A percentile compares a stretch with the other conserved stretches of the same genome.
These are phyloP conservation scores for Eonycteris spelaea DNA, from an alignment of 2,113 vertebrate genomes.

Conservation along the genomic window DNA sequence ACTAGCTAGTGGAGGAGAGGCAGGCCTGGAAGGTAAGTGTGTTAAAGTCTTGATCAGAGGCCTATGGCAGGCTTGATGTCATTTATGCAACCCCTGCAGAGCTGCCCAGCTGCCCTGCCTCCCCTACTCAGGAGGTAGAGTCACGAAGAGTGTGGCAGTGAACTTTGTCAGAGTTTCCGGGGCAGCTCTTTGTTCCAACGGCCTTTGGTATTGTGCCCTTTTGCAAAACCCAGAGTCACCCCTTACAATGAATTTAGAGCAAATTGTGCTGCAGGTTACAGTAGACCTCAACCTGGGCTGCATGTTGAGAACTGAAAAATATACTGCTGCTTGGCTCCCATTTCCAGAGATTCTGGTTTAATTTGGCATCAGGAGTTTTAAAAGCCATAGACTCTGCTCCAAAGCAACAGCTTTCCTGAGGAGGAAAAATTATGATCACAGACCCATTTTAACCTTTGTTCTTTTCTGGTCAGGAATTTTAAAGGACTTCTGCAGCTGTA, in stretches of 20 bases:
- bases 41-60: not conserved
- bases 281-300: not conserved
- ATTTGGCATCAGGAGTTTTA: not conserved
- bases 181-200: not conserved
- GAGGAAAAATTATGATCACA: not conserved
- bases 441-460: not conserved
- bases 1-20: not conserved
- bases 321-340: not conserved
- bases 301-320: not conserved
- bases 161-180: rapidly evolving
- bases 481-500: not conserved
- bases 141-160: not conserved
- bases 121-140: not conserved
- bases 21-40: not conserved
- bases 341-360: not conserved
- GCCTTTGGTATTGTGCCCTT: not conserved
- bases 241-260: not conserved
- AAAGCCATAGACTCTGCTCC: not conserved
- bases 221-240: not conserved
- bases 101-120: not conserved
- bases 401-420: not conserved
- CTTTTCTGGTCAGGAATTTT: not conserved
- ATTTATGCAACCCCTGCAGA: not conserved
- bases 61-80: not conserved
- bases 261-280: not conserved